Evolutionary conservation across 2,113 vertebrate species (phyloP).

Genomic region (Notiomystis cincta): DNA sequence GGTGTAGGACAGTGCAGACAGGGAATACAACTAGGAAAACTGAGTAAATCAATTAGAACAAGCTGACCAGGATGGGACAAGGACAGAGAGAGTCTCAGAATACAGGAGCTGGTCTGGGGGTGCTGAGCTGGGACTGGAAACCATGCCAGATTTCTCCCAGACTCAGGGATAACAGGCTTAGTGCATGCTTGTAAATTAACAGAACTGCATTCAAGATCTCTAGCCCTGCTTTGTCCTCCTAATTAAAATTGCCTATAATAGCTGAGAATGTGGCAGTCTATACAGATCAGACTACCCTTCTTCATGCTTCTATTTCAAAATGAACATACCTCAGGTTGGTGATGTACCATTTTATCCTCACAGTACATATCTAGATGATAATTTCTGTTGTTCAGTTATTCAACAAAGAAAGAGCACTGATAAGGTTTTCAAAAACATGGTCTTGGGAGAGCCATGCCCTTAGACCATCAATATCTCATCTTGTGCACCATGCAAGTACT

Average conservation of each 20-base stretch:
- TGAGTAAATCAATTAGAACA: background rate
- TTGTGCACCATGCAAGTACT: background rate
- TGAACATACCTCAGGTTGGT: background rate
- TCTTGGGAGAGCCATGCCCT: background rate
- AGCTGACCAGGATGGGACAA: background rate
- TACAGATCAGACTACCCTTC: background rate
- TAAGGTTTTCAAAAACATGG: background rate
- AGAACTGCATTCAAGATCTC: background rate
- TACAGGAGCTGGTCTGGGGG: rapidly evolving
- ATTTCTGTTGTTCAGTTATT: background rate
- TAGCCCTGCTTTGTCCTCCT: background rate
- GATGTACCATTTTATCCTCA: background rate
- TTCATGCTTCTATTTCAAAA: background rate
- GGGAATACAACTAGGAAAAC: background rate
- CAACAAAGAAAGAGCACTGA: background rate
- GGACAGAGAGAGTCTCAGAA: background rate
- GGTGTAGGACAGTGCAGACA: background rate
- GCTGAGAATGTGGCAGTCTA: background rate
- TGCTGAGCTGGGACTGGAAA: background rate
- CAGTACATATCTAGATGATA: background rate
- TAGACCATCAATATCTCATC: background rate
- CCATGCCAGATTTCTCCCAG: background rate
- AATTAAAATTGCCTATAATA: background rate
- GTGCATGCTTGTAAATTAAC: background rate
- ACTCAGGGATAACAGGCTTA: background rate